phyloP scores from a whole-genome alignment of 1,140 invertebrate species.

The Propsilocerus akamusi region DNA sequence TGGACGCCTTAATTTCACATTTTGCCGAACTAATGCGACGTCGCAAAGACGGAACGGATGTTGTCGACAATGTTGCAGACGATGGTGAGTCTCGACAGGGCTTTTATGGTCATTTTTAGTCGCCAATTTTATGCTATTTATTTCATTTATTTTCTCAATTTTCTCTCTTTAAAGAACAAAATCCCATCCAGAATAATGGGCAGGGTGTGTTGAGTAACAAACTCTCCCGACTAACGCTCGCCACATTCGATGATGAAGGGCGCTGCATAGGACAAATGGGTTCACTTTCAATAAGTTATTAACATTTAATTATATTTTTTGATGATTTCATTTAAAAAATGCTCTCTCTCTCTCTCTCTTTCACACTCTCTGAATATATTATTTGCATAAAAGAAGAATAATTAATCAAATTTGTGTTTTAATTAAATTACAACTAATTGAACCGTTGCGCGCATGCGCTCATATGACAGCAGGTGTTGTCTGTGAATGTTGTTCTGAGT shows the following conservation, averaged over 20 bases:
- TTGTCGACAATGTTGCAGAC: constrained; percentile 27
- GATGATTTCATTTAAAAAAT: neutral
- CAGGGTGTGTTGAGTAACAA: constrained; percentile 53
- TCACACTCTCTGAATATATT: neutral
- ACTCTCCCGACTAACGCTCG: constrained; percentile 63
- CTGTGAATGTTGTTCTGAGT: too few species aligned
- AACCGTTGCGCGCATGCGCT: too few species aligned
- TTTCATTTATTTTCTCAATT: neutral
- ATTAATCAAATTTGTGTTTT: too few species aligned
- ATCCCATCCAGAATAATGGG: constrained; percentile 24
- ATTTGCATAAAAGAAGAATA: too few species aligned
- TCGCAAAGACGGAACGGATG: constrained; percentile 18
- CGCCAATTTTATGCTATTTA: neutral
- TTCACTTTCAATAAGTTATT: constrained; percentile 49
- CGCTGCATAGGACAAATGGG: constrained; percentile 55
- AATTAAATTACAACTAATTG: too few species aligned
- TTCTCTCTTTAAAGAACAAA: constrained; percentile 17
- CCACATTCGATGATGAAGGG: constrained; percentile 75
- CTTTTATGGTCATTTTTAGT: neutral
- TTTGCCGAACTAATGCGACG: constrained; percentile 41
- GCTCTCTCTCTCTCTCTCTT: too few species aligned
- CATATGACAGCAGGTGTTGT: too few species aligned
- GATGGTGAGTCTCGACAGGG: constrained; percentile 14
- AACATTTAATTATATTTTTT: constrained; percentile 10
- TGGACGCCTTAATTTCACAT: constrained; percentile 75